These are phyloP conservation scores for Rattus rattus DNA, from an alignment of 2,113 vertebrate genomes.

Conservation along the genomic window DNA sequence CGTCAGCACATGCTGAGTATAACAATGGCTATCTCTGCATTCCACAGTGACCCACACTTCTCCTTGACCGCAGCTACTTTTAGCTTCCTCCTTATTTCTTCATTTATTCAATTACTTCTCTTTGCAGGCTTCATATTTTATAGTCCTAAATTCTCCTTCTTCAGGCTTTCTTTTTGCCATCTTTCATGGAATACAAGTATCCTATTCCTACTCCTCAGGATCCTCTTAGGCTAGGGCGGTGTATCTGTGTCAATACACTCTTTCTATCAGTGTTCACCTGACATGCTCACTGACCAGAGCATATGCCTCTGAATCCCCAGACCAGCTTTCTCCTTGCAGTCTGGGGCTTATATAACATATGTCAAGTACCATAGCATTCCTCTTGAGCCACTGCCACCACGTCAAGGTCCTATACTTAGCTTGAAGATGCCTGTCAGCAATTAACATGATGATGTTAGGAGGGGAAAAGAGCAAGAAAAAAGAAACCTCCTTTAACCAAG, in stretches of 20 bases:
- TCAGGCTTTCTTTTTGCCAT: background rate
- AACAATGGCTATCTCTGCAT: background rate
- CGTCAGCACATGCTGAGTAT: background rate
- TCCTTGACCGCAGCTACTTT: background rate
- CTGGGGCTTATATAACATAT: background rate
- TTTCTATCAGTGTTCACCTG: background rate
- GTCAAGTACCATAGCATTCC: background rate
- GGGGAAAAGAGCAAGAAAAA: background rate
- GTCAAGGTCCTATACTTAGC: background rate
- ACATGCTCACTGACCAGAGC: background rate
- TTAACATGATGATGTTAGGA: slow-evolving; percentile 1
- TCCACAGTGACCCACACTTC: background rate
- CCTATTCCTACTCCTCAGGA: background rate
- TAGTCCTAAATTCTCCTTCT: background rate
- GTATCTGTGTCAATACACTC: background rate
- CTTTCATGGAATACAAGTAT: background rate
- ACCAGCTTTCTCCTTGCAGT: background rate
- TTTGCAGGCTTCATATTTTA: background rate
- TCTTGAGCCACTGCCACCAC: background rate
- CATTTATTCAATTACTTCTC: background rate
- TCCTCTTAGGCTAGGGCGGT: background rate
- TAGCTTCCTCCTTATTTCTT: background rate
- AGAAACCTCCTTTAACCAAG: background rate
- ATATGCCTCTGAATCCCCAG: background rate
- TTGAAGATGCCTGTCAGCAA: background rate